Evolutionary conservation across 2,888 invertebrate species (phyloP).

Genomic region (Lottia gigantea): DNA sequence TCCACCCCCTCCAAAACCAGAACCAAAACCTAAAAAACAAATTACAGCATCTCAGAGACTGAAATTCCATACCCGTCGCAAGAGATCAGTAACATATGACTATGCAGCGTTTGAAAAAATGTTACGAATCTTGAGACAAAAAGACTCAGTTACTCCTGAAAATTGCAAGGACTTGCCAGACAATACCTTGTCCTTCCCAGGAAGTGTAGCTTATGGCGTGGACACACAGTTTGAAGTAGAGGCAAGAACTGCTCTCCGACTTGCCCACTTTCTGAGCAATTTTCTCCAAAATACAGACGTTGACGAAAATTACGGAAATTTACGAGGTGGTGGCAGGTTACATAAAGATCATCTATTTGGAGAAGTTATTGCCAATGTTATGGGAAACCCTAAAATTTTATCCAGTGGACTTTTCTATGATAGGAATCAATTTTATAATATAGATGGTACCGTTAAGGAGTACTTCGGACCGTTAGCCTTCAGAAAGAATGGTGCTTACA

Average conservation of each 20-base stretch:
- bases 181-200: conserved; percentile 81
- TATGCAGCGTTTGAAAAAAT: conserved; percentile 31
- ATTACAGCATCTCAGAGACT: conserved; percentile 4
- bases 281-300: conserved; percentile 77
- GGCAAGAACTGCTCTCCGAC: conserved; percentile 92
- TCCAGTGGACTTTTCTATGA: conserved; percentile 88
- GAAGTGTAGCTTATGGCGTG: conserved; percentile 86
- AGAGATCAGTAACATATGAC: conserved; percentile 13
- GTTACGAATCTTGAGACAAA: conserved; percentile 36
- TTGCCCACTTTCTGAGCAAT: conserved; percentile 93
- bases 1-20: neutral
- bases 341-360: conserved; percentile 89
- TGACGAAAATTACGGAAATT: conserved; percentile 43
- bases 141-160: conserved; percentile 30
- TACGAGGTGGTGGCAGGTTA: conserved; percentile 37
- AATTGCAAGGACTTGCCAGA: conserved; percentile 71
- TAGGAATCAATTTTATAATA: conserved; percentile 87
- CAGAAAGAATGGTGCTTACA: conserved; percentile 26
- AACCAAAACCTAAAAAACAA: conserved; percentile 8
- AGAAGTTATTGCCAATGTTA: conserved; percentile 87
- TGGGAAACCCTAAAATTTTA: conserved; percentile 91
- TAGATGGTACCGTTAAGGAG: conserved; percentile 38
- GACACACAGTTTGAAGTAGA: conserved; percentile 89
- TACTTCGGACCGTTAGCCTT: conserved; percentile 58
- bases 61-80: conserved; percentile 3